Evolutionary conservation across 2,888 invertebrate species (phyloP).

Genomic region (Stictocephala bisonia): DNA sequence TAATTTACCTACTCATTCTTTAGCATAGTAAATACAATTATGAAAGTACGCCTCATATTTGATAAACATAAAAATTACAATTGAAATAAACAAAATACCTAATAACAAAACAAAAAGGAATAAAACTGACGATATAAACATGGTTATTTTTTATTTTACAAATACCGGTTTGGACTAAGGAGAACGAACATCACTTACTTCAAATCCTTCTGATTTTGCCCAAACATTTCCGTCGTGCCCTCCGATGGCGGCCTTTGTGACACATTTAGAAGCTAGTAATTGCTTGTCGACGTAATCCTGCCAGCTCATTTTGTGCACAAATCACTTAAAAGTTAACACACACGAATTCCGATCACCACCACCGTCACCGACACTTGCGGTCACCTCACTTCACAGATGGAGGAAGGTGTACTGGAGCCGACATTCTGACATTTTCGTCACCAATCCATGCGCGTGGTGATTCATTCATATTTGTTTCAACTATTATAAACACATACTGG

Average conservation of each 20-base stretch:
- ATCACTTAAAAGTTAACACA: slow-evolving; percentile 49
- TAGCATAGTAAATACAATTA: background rate
- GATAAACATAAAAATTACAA: no score
- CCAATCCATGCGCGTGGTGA: slow-evolving; percentile 34
- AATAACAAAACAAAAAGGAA: slow-evolving; percentile 8
- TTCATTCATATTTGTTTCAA: slow-evolving; percentile 4
- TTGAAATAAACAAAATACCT: background rate
- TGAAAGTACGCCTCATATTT: no score
- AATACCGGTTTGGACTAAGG: no score
- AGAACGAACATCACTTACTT: slow-evolving; percentile 89
- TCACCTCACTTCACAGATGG: slow-evolving; percentile 35
- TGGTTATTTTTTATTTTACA: no score
- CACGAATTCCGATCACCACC: slow-evolving; percentile 43
- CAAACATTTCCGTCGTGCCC: slow-evolving; percentile 96
- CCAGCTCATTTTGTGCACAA: slow-evolving; percentile 84
- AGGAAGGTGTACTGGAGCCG: slow-evolving; percentile 43
- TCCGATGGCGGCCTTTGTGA: slow-evolving; percentile 93
- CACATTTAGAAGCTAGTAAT: slow-evolving; percentile 94
- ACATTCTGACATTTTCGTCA: slow-evolving; percentile 36
- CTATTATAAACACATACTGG: background rate
- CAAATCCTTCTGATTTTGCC: slow-evolving; percentile 94
- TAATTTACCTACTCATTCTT: background rate
- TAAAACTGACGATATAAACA: no score
- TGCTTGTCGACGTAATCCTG: slow-evolving; percentile 98
- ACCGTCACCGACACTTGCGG: slow-evolving; percentile 37